Conservation (phyloP, 2,797 vertebrate genomes). For the Cyclura pinguis region DNA sequence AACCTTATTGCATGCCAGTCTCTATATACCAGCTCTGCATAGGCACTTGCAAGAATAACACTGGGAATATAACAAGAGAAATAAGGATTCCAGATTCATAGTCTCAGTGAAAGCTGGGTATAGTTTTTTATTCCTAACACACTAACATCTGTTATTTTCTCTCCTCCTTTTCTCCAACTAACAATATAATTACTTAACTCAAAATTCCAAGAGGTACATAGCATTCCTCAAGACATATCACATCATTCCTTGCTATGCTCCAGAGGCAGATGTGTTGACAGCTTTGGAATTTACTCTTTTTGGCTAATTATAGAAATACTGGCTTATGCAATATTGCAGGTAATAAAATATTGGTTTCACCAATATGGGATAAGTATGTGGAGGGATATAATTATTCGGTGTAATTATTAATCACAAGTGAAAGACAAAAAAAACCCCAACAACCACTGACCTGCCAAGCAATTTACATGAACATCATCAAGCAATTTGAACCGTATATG, state of each 20-base stretch:
- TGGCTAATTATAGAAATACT: conserved; percentile 52
- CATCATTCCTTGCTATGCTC: conserved; percentile 40
- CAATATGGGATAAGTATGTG: conserved; percentile 21
- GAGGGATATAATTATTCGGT: conserved; percentile 54
- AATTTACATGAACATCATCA: background rate
- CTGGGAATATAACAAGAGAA: background rate
- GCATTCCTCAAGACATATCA: conserved; percentile 41
- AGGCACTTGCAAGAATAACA: background rate
- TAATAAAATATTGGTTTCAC: conserved; percentile 52
- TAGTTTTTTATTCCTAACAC: conserved; percentile 12
- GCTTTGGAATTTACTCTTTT: conserved; percentile 52
- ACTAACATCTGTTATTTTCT: background rate
- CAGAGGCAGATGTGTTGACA: conserved; percentile 54
- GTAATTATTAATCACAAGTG: background rate
- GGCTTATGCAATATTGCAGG: background rate
- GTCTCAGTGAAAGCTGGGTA: background rate
- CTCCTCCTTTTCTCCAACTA: background rate
- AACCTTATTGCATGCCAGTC: background rate
- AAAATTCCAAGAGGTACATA: conserved; percentile 1
- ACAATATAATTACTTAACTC: conserved; percentile 39
- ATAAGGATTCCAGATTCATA: background rate
- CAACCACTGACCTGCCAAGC: background rate
- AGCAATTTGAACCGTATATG: background rate
- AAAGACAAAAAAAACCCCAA: background rate
- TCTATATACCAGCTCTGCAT: background rate